Evolutionary conservation across 2,797 vertebrate genomes (phyloP), one percentile per base, ranked within the genome.

Genomic region (Sebastes nivosus): DNA sequence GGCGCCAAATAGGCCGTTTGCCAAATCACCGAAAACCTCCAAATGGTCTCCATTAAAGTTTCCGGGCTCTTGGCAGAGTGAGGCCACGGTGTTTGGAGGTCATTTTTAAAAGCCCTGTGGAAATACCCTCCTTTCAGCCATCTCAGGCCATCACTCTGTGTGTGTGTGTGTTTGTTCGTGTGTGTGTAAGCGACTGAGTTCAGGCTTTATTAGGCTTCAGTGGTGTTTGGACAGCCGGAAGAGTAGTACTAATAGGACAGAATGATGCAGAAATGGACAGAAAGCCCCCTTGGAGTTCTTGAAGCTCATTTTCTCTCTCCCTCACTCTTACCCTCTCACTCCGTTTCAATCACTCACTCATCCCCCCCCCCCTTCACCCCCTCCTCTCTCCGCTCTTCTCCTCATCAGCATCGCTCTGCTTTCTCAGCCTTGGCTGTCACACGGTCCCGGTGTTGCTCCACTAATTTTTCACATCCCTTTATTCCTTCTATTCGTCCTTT

Each of bases 201-300:
- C 87, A 93, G 92, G 92, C 90, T 92, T 93, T 94, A 94, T 93
- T 93, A 94, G 88, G 89, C 91, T 94, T 95, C 93, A 94, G 86
- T 91, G 90, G 92, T 95, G 94, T 94, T 94, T 94, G 93, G 93
- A 93, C 93, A 95, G 93, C 94, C 92, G 88, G 92, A 94, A 94
- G 94, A 94, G 90, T 81, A 84, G 84, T 86, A 93, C 91, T 95
- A 94, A 95, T 95, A 93, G 93, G 90, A 91, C 90, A 92, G 94
- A 94, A 93, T 92, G 93, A 93, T 94, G 90, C 93, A 92, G 94
- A 93, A 92, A 94, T 93, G 94, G 93, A 93, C 90, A 93, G 91
- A 93, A 92, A 94, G 88, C 88, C 89, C 90, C 89, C 72, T 92
- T 63, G 73, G 89, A 92, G 87, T 90, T 93, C 89, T 91, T 85